Conservation (phyloP, 2,888 invertebrate genomes). For the Gymnosoma rotundatum region DNA sequence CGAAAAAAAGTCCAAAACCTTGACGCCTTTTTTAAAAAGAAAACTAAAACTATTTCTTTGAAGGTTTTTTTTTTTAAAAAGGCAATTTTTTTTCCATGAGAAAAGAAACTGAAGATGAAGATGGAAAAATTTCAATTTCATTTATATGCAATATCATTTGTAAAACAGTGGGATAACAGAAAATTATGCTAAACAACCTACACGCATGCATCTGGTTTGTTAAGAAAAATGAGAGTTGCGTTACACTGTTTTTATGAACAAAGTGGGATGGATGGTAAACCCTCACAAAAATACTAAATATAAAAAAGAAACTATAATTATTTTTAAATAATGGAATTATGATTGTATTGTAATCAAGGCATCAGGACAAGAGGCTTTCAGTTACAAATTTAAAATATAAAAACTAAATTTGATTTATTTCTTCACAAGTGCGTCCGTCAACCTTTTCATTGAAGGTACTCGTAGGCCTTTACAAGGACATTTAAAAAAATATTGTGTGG, state of each 20-base stretch:
- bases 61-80: background rate
- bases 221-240: conserved; percentile 16
- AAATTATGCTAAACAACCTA: background rate
- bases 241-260: background rate
- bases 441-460: too few species aligned
- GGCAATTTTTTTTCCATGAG: conserved; percentile 10
- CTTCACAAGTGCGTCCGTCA: too few species aligned
- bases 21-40: conserved; percentile 39
- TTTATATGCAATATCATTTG: conserved; percentile 4
- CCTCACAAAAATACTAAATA: background rate
- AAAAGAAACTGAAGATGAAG: background rate
- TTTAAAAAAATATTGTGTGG: too few species aligned
- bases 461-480: too few species aligned
- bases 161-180: background rate
- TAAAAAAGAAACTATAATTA: too few species aligned
- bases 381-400: too few species aligned
- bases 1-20: conserved; percentile 19
- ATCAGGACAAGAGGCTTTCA: too few species aligned
- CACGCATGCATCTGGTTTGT: background rate
- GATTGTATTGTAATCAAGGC: too few species aligned
- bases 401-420: too few species aligned
- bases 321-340: too few species aligned
- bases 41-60: conserved; percentile 10
- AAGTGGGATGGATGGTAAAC: background rate
- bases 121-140: conserved; percentile 51